Conservation (phyloP, 1,140 invertebrate species). For the Macrobrachium nipponense region DNA sequence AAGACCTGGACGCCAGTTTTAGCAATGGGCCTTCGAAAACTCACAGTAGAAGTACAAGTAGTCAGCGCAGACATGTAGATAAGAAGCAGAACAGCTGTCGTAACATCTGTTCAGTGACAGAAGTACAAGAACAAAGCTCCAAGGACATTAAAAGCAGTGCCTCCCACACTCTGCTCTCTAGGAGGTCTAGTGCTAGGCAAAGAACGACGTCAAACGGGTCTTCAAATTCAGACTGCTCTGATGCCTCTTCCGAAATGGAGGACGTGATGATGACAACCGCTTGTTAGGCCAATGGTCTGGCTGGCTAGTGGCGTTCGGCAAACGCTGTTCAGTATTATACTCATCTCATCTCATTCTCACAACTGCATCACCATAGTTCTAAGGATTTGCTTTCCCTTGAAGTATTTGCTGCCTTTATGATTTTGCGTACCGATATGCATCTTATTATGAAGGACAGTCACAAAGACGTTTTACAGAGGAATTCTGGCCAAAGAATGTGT, state of each 20-base stretch:
- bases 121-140: background rate
- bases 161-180: background rate
- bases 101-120: background rate
- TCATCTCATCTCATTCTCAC: background rate
- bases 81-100: background rate
- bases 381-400: background rate
- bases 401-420: too few species aligned
- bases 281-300: constrained; percentile 12
- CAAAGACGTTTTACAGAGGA: too few species aligned
- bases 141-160: background rate
- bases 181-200: background rate
- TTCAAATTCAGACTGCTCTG: constrained; percentile 25
- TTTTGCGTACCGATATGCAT: too few species aligned
- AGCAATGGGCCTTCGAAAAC: constrained; percentile 25
- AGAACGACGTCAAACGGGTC: background rate
- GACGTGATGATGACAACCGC: constrained; percentile 43
- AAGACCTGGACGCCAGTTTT: constrained; percentile 21
- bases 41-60: background rate
- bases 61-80: background rate
- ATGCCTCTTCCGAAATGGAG: constrained; percentile 29
- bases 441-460: too few species aligned
- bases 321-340: background rate
- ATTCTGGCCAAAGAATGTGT: too few species aligned
- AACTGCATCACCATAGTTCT: background rate
- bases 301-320: background rate